phyloP scores from a whole-genome alignment of 2,797 vertebrate genomes.

The Eutrigla gurnardus region DNA sequence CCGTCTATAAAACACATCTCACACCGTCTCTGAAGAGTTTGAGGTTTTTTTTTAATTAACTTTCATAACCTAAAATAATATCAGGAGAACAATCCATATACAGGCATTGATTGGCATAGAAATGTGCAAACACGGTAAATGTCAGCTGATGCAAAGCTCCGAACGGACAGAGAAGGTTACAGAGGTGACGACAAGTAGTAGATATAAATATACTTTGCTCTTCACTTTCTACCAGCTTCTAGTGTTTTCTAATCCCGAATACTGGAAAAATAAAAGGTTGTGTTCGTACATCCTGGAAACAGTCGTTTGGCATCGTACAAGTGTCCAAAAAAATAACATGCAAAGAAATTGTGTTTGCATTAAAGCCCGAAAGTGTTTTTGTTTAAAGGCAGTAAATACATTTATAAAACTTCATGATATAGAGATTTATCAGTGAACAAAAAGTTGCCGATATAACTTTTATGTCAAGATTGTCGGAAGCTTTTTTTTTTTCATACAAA shows the following conservation, averaged over 20 bases:
- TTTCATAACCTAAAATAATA: constrained; percentile 84
- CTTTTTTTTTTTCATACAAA: constrained; percentile 73
- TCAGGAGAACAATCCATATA: constrained; percentile 83
- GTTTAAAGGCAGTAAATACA: constrained; percentile 76
- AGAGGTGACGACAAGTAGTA: constrained; percentile 62
- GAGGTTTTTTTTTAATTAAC: constrained; percentile 76
- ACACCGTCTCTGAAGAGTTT: constrained; percentile 69
- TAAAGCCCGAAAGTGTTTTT: constrained; percentile 69
- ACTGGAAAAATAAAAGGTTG: constrained; percentile 16
- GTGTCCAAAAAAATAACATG: constrained; percentile 75
- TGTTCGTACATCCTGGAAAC: constrained; percentile 59
- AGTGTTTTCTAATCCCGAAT: constrained; percentile 41
- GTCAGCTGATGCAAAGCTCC: constrained; percentile 52
- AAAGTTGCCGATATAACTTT: constrained; percentile 66
- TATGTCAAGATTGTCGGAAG: constrained; percentile 59
- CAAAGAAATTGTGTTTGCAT: constrained; percentile 66
- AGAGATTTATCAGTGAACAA: constrained; percentile 59
- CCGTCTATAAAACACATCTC: constrained; percentile 61
- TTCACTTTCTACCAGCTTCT: constrained; percentile 35
- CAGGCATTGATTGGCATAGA: constrained; percentile 82
- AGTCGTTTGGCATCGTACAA: constrained; percentile 67
- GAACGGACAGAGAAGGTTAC: constrained; percentile 54
- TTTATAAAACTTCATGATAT: constrained; percentile 72
- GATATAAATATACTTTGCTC: constrained; percentile 71
- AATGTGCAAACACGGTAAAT: constrained; percentile 73